Percentiles rank a stretch among this genome's conserved stretches.
Evolutionary conservation across 2,113 vertebrate species (phyloP).

Genomic region (Cygnus atratus): DNA sequence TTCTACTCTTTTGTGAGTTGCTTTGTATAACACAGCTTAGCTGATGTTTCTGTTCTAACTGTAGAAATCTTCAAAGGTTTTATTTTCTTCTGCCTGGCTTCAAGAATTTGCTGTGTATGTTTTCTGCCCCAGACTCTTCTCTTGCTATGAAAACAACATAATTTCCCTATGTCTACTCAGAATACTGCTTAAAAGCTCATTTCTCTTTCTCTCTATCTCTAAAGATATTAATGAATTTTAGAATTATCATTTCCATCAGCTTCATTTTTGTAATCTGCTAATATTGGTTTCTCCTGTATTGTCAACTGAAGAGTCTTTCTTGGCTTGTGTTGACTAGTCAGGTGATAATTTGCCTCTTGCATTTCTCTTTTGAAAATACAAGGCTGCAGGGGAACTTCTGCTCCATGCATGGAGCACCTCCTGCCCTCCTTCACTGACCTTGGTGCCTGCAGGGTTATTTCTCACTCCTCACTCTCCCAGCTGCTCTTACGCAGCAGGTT

Average conservation of each 20-base stretch:
- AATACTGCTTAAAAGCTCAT: neutral
- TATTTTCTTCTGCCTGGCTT: neutral
- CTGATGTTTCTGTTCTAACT: neutral
- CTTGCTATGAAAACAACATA: neutral
- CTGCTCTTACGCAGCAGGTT: too few relatives aligned
- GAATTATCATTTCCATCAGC: neutral
- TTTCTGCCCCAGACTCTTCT: neutral
- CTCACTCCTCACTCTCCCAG: too few relatives aligned
- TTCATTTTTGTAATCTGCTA: neutral
- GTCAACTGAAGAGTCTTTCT: neutral
- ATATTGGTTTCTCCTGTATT: neutral
- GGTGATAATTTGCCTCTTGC: neutral
- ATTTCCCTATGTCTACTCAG: neutral
- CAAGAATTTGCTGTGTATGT: neutral
- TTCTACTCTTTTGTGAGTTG: neutral
- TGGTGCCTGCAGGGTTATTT: too few relatives aligned
- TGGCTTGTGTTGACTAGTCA: neutral
- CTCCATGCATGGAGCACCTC: too few relatives aligned
- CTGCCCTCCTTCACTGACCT: too few relatives aligned
- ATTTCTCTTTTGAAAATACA: neutral
- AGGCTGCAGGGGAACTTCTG: too few relatives aligned
- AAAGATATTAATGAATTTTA: neutral
- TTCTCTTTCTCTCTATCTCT: neutral
- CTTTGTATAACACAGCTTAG: neutral
- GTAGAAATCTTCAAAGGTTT: neutral